Conservation (phyloP, 2,113 vertebrate species). For the Pygoscelis antarcticus region DNA sequence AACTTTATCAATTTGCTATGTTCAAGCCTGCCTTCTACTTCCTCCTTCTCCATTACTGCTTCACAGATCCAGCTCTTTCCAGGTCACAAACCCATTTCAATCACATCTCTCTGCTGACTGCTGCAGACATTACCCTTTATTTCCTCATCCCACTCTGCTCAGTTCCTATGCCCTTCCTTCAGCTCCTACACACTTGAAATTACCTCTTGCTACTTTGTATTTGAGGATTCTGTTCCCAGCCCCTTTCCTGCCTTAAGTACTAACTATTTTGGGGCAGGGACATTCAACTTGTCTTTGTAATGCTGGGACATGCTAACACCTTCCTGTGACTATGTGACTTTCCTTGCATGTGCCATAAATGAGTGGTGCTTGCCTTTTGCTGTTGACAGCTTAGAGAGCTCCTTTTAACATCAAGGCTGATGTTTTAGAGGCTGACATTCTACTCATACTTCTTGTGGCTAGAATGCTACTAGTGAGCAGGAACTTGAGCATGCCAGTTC, state of each 20-base stretch:
- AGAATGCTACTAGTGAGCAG: neutral
- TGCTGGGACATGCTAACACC: neutral
- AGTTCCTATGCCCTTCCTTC: neutral
- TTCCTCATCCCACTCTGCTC: neutral
- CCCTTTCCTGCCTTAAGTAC: neutral
- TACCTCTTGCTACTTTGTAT: neutral
- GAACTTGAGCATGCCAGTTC: neutral
- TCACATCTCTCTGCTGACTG: neutral
- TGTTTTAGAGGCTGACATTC: neutral
- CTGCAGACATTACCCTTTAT: neutral
- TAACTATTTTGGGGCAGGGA: neutral
- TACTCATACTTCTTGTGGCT: neutral
- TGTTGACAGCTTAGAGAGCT: neutral
- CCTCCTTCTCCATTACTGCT: neutral
- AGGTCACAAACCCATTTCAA: neutral
- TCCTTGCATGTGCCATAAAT: fast-evolving
- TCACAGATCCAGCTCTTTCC: neutral
- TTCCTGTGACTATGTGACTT: neutral
- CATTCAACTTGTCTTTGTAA: neutral
- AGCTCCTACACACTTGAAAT: neutral
- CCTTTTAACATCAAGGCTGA: neutral
- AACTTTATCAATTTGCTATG: neutral
- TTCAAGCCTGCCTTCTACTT: neutral
- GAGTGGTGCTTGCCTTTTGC: neutral
- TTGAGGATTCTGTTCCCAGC: neutral